Evolutionary conservation across 2,113 vertebrate genomes (phyloP), one percentile per base, ranked within the genome.

Genomic region (Equus quagga): DNA sequence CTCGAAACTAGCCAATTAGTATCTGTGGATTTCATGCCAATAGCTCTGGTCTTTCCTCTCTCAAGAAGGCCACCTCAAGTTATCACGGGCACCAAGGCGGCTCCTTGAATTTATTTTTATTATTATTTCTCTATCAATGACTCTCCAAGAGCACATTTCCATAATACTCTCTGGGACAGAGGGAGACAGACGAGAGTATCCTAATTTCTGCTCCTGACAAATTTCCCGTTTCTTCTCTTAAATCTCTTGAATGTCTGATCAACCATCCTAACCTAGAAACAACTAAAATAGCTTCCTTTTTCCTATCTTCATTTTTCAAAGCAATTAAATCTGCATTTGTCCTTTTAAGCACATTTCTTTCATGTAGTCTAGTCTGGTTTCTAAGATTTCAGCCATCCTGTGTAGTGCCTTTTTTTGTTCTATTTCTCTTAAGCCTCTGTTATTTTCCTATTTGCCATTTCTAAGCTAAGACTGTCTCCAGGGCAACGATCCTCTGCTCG

Each of bases 401-500:
- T 96, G 92, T 24, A 72, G 19, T n/a, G 67, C 78, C 36, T 91
- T 84, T 79, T 93, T 86, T n/a, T 5, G 24, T 85, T 60, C 46
- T 75, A 80, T 82, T 79, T 93, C 69, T 81, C 81, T 89, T 87
- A 97, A 97, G 95, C 80, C 89, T 83, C 87, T 97, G 92, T 90
- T 95, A 95, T 96, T 98, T 97, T 98, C 91, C 95, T 95, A 56
- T 96, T 98, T 98, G 95, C 92, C 94, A 96, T 97, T 96, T 97
- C 89, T 73, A 89, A 96, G 96, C 97, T 88, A 64, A 97, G 95
- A 62, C 97, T 44, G 97, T 98, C 97, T 97, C 98, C 98, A 97
- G 97, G 98, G 97, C 94, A 98, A 98, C 95, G 3, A 87, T 58
- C 92, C 80, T 95, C 91, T 82, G 81, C 87, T 88, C 26, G n/a